These are phyloP conservation scores for Columbina picui DNA, from an alignment of 2,113 vertebrate genomes.

Conservation along the genomic window DNA sequence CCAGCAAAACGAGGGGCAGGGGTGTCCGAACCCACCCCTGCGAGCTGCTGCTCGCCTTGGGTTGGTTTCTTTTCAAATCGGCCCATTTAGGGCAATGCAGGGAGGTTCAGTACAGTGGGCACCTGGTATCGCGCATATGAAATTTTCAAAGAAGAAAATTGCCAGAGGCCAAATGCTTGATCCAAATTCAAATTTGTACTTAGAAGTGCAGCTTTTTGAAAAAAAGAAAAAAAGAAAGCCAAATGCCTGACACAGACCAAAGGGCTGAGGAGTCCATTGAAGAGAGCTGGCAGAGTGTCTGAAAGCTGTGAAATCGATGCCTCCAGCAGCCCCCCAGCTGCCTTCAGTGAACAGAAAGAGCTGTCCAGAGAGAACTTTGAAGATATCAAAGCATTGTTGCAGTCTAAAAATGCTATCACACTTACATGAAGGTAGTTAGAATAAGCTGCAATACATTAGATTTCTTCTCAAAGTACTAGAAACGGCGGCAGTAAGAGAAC, in stretches of 20 bases:
- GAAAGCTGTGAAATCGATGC: neutral
- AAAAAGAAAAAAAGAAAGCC: neutral
- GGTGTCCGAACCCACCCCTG: neutral
- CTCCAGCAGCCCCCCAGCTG: neutral
- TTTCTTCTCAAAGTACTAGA: constrained; percentile 11
- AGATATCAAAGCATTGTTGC: constrained; percentile 31
- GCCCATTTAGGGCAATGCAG: neutral
- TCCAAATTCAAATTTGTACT: neutral
- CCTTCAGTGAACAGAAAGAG: neutral
- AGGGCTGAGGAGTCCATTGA: neutral
- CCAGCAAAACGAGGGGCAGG: neutral
- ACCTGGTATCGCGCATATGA: rapidly evolving
- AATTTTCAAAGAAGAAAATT: neutral
- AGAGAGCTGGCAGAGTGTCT: neutral
- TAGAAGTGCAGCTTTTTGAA: neutral
- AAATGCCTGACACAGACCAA: constrained; percentile 20
- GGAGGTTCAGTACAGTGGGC: neutral
- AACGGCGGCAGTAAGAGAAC: neutral
- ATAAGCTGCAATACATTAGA: constrained; percentile 25
- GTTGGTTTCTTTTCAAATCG: neutral
- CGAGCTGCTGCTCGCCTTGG: neutral
- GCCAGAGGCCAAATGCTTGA: neutral
- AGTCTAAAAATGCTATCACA: neutral
- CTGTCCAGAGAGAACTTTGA: constrained; percentile 19
- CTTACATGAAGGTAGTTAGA: neutral